A percentile compares a stretch with the other conserved stretches of the same genome.
These are phyloP conservation scores for Chrosomus eos DNA, from an alignment of 2,797 vertebrate genomes.

Conservation along the genomic window DNA sequence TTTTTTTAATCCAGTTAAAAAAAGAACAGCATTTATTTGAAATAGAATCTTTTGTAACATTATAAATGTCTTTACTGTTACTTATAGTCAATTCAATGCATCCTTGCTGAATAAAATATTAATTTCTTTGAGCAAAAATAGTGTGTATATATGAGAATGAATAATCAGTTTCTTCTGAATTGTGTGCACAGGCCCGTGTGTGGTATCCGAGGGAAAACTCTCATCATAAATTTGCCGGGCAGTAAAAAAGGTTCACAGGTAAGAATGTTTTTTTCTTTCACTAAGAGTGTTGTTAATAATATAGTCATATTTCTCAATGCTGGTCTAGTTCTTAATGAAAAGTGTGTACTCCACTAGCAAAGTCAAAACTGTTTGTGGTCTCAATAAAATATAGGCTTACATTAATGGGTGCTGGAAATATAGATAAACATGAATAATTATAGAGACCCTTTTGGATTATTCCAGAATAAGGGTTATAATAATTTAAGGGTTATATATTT, in stretches of 20 bases:
- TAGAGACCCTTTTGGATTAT: slow-evolving; percentile 55
- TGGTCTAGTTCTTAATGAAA: not conserved
- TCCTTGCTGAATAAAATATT: not conserved
- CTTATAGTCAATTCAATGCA: not conserved
- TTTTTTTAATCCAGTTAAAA: not conserved
- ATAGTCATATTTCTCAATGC: not conserved
- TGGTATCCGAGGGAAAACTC: slow-evolving; percentile 97
- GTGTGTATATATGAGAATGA: not conserved
- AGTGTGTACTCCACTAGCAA: slow-evolving; percentile 4
- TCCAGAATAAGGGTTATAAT: too few relatives aligned
- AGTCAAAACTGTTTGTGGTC: slow-evolving; percentile 25
- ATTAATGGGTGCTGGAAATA: slow-evolving; percentile 71
- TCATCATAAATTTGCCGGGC: slow-evolving; percentile 98
- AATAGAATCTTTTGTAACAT: not conserved
- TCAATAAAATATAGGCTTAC: slow-evolving; percentile 69
- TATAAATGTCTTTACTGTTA: not conserved
- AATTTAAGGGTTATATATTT: slow-evolving; percentile 9
- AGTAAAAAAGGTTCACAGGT: slow-evolving; percentile 99
- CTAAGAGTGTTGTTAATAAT: not conserved
- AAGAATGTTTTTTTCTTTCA: slow-evolving; percentile 59
- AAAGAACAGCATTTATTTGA: not conserved
- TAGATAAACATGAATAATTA: slow-evolving; percentile 75
- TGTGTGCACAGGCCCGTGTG: slow-evolving; percentile 89
- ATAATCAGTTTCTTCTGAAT: not conserved
- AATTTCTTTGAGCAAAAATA: not conserved